Percentiles rank a stretch among this genome's conserved stretches.
Conservation (phyloP, 2,113 vertebrate species). For the Turdus rufiventris region DNA sequence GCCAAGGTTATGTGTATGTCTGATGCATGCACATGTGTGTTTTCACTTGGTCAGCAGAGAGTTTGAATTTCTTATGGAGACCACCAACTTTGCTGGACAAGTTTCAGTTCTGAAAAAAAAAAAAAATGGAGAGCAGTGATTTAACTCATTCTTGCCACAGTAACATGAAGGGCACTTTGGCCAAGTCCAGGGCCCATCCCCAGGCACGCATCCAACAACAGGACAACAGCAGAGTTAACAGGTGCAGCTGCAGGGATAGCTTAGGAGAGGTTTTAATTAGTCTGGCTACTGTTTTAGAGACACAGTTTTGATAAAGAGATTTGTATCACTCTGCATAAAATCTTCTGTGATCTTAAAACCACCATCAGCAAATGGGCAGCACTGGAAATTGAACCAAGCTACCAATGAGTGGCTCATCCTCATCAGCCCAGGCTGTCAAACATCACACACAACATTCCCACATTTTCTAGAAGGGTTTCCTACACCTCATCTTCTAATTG, state of each 20-base stretch:
- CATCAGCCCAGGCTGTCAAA: fast-evolving
- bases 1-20: constrained; percentile 53
- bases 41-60: constrained; percentile 69
- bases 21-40: constrained; percentile 58
- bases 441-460: not conserved
- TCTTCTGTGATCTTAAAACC: not conserved
- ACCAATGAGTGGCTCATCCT: not conserved
- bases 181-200: not conserved
- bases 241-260: not conserved
- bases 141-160: constrained; percentile 49
- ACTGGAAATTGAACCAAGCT: not conserved
- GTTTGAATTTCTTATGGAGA: constrained; percentile 64
- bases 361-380: not conserved
- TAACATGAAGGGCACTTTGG: fast-evolving
- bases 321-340: not conserved
- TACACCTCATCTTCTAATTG: not conserved
- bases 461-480: not conserved
- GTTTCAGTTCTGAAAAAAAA: constrained; percentile 1
- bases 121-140: not conserved
- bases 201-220: not conserved
- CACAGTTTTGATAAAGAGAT: not conserved
- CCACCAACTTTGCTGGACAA: constrained; percentile 66
- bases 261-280: not conserved
- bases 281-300: not conserved
- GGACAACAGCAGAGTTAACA: not conserved